Conservation (phyloP, 2,797 vertebrate species). For the Pipistrellus pipistrellus region DNA sequence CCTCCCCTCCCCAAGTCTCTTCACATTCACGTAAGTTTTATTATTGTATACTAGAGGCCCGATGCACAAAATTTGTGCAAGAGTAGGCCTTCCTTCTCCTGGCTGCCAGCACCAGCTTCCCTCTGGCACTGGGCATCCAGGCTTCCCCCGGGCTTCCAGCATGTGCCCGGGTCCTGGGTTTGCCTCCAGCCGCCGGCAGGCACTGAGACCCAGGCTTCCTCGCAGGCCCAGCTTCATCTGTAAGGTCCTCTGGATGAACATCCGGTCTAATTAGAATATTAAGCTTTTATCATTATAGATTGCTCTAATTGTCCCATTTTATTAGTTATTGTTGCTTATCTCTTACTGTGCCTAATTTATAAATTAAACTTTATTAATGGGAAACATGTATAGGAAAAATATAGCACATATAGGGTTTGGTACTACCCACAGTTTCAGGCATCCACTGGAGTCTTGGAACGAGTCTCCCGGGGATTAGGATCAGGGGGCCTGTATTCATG, state of each 20-base stretch:
- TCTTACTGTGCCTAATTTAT: neutral
- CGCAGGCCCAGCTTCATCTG: too few relatives aligned
- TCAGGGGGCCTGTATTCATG: neutral
- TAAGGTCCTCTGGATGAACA: too few relatives aligned
- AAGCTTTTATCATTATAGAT: neutral
- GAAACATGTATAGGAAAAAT: neutral
- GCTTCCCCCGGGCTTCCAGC: too few relatives aligned
- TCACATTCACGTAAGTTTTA: neutral
- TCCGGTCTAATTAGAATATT: too few relatives aligned
- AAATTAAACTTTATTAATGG: neutral
- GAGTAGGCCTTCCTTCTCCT: too few relatives aligned
- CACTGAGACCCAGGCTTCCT: too few relatives aligned
- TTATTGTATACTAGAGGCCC: neutral
- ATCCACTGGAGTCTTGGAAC: neutral
- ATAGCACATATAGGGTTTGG: neutral
- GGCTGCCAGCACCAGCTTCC: too few relatives aligned
- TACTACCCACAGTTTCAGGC: neutral
- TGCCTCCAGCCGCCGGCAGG: too few relatives aligned
- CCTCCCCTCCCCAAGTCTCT: too few relatives aligned
- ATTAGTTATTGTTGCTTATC: neutral
- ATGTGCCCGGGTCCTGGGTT: too few relatives aligned
- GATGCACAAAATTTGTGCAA: too few relatives aligned
- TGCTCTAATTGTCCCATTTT: neutral
- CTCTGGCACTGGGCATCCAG: too few relatives aligned
- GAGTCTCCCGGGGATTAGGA: neutral